A percentile compares a stretch with the other conserved stretches of the same genome.
Evolutionary conservation across 2,113 vertebrate species (phyloP).

Genomic region (Pluvialis apricaria): DNA sequence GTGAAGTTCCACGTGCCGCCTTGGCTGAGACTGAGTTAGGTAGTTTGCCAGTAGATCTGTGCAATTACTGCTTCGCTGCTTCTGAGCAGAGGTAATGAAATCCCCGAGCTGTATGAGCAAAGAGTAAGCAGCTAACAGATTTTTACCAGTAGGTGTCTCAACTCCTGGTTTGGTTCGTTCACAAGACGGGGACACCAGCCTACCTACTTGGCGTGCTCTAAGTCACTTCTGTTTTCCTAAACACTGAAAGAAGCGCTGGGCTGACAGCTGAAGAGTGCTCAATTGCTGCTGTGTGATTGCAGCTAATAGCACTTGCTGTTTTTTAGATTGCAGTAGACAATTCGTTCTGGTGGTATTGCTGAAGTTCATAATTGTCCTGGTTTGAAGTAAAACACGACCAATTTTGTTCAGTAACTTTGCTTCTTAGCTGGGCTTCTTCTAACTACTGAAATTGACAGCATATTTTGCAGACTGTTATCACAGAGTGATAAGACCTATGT

Average conservation of each 20-base stretch:
- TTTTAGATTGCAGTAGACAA: neutral
- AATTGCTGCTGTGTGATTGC: neutral
- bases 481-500: no score
- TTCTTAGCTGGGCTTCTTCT: no score
- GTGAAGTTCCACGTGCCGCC: rapidly evolving
- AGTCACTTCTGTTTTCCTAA: neutral
- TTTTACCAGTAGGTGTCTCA: neutral
- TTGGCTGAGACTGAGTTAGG: neutral
- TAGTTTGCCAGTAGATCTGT: neutral
- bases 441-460: no score
- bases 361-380: no score
- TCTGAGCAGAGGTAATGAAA: neutral
- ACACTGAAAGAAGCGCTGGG: neutral
- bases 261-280: neutral
- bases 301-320: neutral
- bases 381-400: no score
- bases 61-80: neutral
- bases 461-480: no score
- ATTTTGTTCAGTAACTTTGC: no score
- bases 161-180: neutral
- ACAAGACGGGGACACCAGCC: neutral
- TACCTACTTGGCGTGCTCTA: neutral
- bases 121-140: neutral
- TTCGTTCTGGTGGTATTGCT: neutral
- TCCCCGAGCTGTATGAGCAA: neutral